Evolutionary conservation across 2,113 vertebrate genomes (phyloP), one percentile per base, ranked within the genome.

Genomic region (Leptobrachium leishanense): DNA sequence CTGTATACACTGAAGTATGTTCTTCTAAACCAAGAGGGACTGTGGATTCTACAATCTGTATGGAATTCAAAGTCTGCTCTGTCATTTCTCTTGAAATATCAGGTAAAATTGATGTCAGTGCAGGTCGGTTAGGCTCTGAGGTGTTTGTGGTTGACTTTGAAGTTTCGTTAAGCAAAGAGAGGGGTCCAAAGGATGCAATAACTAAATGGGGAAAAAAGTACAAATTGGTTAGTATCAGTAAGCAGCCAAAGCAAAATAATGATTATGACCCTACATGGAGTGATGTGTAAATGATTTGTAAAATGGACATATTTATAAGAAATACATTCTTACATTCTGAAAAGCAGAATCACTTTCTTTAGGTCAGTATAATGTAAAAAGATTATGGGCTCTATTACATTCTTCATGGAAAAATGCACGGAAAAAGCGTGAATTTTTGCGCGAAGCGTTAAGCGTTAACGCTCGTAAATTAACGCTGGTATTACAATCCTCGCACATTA

Each of bases 141-240:
- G 15, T 13, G 31, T 55, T 80, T 57, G 59, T 54, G 42, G 46
- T 68, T 55, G 31, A 1, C 13, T 11, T 50, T 31, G 39, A 79
- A 9, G 5, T 57, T 12, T 43, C 46, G 1, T 46, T 43, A 11
- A 7, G 15, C 13, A 79, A 12, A 4, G 42, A 12, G 9, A 73
- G 42, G 2, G 77, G 70, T 2, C 46, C 70, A 31, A 57, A 44
- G 41, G 72, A 72, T 2, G 53, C n/a, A 40, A 39, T 72, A 10
- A 74, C 77, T 79, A 40, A 1, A 68, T 46, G 9, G n/a, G 13
- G 62, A 79, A 73, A 44, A 42, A 10, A 40, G n/a, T 9, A 6
- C 5, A 54, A 53, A 42, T 54, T 8, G 13, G 43, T 64, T 39
- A 67, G 42, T 64, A 6, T n/a, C 2, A 9, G 46, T 4, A 43